These are phyloP conservation scores for Astropecten irregularis DNA, from an alignment of 53 echinoderm and acorn worm genomes.

Conservation along the genomic window DNA sequence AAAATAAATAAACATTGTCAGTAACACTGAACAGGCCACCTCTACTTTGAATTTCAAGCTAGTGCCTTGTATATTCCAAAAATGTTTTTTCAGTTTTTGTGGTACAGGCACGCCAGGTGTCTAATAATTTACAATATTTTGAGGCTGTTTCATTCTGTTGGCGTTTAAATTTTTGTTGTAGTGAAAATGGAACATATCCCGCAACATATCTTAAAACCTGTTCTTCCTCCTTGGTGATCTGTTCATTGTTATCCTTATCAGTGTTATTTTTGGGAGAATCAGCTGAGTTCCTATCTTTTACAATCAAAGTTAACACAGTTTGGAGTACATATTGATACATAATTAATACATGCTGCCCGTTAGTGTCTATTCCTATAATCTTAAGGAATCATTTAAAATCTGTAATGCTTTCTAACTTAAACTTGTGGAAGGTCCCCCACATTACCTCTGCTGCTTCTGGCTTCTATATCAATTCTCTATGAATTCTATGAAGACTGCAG, in stretches of 20 bases:
- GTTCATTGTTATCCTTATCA: too few relatives aligned
- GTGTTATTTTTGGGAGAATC: background rate
- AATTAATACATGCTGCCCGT: background rate
- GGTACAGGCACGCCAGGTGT: background rate
- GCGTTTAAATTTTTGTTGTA: background rate
- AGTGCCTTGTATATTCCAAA: background rate
- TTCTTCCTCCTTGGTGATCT: background rate
- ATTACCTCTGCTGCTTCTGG: background rate
- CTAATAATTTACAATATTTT: background rate
- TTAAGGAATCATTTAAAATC: background rate
- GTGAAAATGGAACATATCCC: conserved; percentile 26
- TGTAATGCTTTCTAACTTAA: background rate
- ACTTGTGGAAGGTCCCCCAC: background rate
- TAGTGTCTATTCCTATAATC: background rate
- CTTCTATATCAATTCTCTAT: background rate
- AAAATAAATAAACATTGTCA: conserved; percentile 15
- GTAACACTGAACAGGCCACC: background rate
- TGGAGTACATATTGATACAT: background rate
- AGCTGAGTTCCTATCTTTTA: background rate
- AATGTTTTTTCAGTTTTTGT: background rate
- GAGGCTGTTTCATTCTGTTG: background rate
- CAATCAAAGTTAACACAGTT: background rate
- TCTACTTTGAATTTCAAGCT: conserved; percentile 12
- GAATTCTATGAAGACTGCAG: too few relatives aligned
- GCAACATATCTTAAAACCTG: conserved; percentile 19